These are phyloP conservation scores for Saccostrea cuccullata DNA, from an alignment of 1,140 invertebrate species.

Conservation along the genomic window DNA sequence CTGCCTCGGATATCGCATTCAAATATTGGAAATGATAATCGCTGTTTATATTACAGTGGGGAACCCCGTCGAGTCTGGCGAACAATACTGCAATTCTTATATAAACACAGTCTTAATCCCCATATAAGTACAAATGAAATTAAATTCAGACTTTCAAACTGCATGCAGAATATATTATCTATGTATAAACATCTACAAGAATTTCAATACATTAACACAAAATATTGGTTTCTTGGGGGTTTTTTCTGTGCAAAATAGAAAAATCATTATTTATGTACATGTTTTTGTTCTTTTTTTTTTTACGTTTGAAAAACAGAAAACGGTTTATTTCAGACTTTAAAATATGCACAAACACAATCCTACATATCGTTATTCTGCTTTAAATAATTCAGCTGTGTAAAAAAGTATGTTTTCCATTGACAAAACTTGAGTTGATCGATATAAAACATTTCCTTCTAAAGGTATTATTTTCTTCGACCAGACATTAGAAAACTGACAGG, in stretches of 20 bases:
- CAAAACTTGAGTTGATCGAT: background rate
- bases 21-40: constrained; percentile 17
- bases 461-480: background rate
- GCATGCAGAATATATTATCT: background rate
- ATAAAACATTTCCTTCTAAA: background rate
- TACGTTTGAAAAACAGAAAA: background rate
- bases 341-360: background rate
- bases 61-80: background rate
- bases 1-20: background rate
- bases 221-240: no score
- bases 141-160: background rate
- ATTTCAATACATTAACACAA: no score
- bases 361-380: background rate
- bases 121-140: background rate
- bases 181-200: no score
- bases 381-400: background rate
- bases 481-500: background rate
- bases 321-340: background rate
- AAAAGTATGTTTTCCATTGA: background rate
- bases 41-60: background rate
- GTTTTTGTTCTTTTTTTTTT: no score
- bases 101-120: constrained; percentile 5
- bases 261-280: no score
- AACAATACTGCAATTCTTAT: constrained; percentile 23
- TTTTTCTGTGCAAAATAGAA: no score